phyloP scores from a whole-genome alignment of 2,888 invertebrate species.

The Plebejus melissa region DNA sequence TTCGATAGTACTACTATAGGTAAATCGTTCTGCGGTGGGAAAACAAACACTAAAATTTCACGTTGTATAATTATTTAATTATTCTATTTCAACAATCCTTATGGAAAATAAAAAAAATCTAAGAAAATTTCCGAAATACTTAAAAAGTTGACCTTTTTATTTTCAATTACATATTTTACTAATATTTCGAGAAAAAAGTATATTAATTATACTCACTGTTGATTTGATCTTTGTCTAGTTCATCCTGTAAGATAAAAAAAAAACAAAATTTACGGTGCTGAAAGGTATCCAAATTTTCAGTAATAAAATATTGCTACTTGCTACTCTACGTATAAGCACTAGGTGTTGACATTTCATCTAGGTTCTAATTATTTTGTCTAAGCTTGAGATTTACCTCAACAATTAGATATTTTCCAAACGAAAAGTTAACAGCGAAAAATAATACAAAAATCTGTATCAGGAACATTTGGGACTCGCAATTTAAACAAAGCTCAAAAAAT shows the following conservation, averaged over 20 bases:
- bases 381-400: background rate
- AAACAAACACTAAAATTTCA: too few relatives aligned
- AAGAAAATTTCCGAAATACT: too few relatives aligned
- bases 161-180: too few relatives aligned
- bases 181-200: background rate
- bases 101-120: too few relatives aligned
- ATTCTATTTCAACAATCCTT: too few relatives aligned
- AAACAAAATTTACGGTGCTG: conserved; percentile 32
- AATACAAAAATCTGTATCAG: background rate
- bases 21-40: too few relatives aligned
- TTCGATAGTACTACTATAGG: too few relatives aligned
- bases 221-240: conserved; percentile 88
- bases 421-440: background rate
- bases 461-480: background rate
- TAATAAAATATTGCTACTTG: background rate
- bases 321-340: background rate
- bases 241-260: conserved; percentile 80
- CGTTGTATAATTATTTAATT: too few relatives aligned
- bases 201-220: conserved; percentile 80
- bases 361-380: background rate
- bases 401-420: conserved; percentile 14
- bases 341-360: background rate
- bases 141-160: too few relatives aligned
- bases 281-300: background rate
- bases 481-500: conserved; percentile 29